Base-by-base conservation (phyloP, 1,140 invertebrate genomes). In the Drosophila orena region DNA sequence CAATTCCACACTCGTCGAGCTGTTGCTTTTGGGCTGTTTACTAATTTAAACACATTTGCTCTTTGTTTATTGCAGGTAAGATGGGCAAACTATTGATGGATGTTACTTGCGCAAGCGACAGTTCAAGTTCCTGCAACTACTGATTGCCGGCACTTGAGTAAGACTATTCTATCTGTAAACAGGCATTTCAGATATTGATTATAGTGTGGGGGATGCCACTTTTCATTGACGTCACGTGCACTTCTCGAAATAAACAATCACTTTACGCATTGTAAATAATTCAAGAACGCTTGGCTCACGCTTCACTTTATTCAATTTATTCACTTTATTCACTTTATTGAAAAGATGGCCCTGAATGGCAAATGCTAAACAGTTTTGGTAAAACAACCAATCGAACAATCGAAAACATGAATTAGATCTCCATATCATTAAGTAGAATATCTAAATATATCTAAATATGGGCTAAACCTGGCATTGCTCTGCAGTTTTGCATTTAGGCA, bases 21-120 rank as follows among this genome's bases (percentile, higher is more conserved):
- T 40, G 50, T 6, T 30, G 8, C 15, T 11, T 44, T 17, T 10
- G 5, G 34, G 15, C 22, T 40, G 11, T 47, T 62, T 49, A 62
- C 62, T 64, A 66, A 66, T 17, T 24, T 6, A 35, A 42, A 17
- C 14, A 17, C 17, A n/a, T 42, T 46, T 66, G 27, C 17, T 66
- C 17, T 49, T 62, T 46, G 27, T 61, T 42, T 61, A n/a, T 66
- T 66, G 11, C 64, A 64, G 64, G 58, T 64, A 66, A 64, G 64
- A 30, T n/a, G n/a, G 15, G 30, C 49, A 14, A 35, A 52, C n/a
- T 12, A 15, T 3, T 8, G 37, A 59, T 30, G 53, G 6, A 15
- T 24, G 14, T 22, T 17, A 11, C 34, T 27, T n/a, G 35, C 15
- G 20, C 14, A 5, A 15, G 17, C 30, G 49, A 52, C 49, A 52